A percentile compares a stretch with the other conserved stretches of the same genome.
Conservation (phyloP, 2,888 invertebrate species). For the Cheilosia scutellata region DNA sequence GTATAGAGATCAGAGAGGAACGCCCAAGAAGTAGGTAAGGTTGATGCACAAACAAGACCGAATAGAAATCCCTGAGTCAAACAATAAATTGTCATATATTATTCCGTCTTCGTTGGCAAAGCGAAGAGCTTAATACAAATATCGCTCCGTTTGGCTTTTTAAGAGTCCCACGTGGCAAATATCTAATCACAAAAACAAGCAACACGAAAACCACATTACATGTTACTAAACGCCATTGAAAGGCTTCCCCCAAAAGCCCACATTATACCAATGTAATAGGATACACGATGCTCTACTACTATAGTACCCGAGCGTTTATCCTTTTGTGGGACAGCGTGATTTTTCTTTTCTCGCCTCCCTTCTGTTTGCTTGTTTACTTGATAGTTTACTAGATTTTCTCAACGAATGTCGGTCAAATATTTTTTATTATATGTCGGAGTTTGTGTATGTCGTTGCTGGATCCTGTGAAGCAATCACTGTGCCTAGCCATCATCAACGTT, state of each 20-base stretch:
- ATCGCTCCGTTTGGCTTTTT: conserved; percentile 63
- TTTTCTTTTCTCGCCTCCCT: conserved; percentile 27
- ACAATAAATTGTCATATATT: conserved; percentile 72
- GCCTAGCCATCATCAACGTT: conserved; percentile 31
- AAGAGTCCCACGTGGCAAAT: conserved; percentile 74
- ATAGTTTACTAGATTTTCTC: conserved; percentile 36
- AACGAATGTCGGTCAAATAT: conserved; percentile 71
- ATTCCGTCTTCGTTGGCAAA: conserved; percentile 52
- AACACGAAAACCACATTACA: conserved; percentile 76
- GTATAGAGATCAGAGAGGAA: conserved; percentile 19
- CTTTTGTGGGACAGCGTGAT: conserved; percentile 66
- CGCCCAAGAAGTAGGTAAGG: background rate
- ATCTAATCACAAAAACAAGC: conserved; percentile 72
- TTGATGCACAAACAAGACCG: background rate
- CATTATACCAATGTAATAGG: background rate
- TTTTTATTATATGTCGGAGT: conserved; percentile 40
- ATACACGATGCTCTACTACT: background rate
- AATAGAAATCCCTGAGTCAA: conserved; percentile 52
- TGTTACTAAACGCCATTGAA: conserved; percentile 68
- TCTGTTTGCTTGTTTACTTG: conserved; percentile 9
- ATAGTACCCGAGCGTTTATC: conserved; percentile 10
- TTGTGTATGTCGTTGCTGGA: background rate
- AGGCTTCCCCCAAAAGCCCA: conserved; percentile 46
- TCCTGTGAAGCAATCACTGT: too few species aligned
- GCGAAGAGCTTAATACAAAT: conserved; percentile 54